A percentile compares a stretch with the other conserved stretches of the same genome.
These are phyloP conservation scores for Malurus leucopterus DNA, from an alignment of 2,797 vertebrate species.

Conservation along the genomic window DNA sequence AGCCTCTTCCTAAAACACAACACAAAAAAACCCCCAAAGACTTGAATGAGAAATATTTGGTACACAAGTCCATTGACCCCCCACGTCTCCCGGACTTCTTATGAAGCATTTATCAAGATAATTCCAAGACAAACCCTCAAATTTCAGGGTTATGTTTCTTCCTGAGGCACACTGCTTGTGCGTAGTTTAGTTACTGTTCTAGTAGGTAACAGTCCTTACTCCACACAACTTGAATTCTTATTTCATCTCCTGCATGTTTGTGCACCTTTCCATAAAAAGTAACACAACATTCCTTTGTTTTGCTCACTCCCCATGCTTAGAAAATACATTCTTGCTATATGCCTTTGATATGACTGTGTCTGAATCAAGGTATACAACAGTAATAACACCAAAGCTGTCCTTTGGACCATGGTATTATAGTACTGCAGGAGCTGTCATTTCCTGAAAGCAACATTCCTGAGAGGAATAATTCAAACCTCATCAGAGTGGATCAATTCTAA, in stretches of 20 bases:
- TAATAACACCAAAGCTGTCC: not conserved
- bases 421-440: not conserved
- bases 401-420: not conserved
- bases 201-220: not conserved
- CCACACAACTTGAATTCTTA: not conserved
- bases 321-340: not conserved
- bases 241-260: not conserved
- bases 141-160: not conserved
- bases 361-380: not conserved
- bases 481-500: not conserved
- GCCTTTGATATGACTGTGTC: not conserved
- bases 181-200: not conserved
- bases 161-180: not conserved
- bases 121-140: not conserved
- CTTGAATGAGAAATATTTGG: not conserved
- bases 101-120: not conserved
- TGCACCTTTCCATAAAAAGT: not conserved
- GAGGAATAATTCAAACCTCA: not conserved
- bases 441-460: not conserved
- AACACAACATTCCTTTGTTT: not conserved
- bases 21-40: not conserved
- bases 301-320: not conserved
- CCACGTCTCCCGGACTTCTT: not conserved
- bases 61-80: not conserved
- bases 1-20: constrained; percentile 84